Percentiles rank a stretch among this genome's conserved stretches.
These are phyloP conservation scores for Fragum fragum DNA, from an alignment of 2,888 invertebrate species.

Conservation along the genomic window DNA sequence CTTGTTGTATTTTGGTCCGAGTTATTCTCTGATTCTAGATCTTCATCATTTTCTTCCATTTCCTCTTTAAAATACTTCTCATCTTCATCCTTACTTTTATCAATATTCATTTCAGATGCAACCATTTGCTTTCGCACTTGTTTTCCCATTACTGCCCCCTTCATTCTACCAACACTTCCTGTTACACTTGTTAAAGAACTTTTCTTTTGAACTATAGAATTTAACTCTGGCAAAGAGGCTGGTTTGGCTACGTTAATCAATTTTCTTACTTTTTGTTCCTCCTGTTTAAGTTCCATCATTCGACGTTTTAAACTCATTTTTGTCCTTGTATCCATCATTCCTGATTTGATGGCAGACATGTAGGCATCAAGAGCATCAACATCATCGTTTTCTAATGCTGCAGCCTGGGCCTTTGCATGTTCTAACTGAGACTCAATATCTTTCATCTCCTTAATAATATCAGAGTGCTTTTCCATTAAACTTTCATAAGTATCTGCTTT, in stretches of 20 bases:
- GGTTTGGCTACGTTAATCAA: slow-evolving; percentile 91
- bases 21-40: slow-evolving; percentile 18
- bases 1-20: background rate
- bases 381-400: slow-evolving; percentile 86
- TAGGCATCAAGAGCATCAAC: slow-evolving; percentile 94
- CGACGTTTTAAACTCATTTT: slow-evolving; percentile 87
- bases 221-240: slow-evolving; percentile 83
- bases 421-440: slow-evolving; percentile 89
- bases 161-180: slow-evolving; percentile 59
- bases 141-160: slow-evolving; percentile 46
- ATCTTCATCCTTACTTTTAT: no score
- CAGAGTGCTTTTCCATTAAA: slow-evolving; percentile 89
- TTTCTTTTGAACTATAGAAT: slow-evolving; percentile 30
- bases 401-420: slow-evolving; percentile 82
- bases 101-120: slow-evolving; percentile 46
- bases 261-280: slow-evolving; percentile 91
- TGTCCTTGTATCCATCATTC: slow-evolving; percentile 87
- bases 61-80: no score
- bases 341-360: slow-evolving; percentile 89
- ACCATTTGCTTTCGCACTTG: slow-evolving; percentile 34
- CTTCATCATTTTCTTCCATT: slow-evolving; percentile 69
- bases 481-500: slow-evolving; percentile 88
- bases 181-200: slow-evolving; percentile 34
- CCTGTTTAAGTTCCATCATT: slow-evolving; percentile 91
- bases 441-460: slow-evolving; percentile 88